A percentile compares a stretch with the other conserved stretches of the same genome.
Conservation (phyloP, 2,797 vertebrate genomes). For the Leptodactylus fallax region DNA sequence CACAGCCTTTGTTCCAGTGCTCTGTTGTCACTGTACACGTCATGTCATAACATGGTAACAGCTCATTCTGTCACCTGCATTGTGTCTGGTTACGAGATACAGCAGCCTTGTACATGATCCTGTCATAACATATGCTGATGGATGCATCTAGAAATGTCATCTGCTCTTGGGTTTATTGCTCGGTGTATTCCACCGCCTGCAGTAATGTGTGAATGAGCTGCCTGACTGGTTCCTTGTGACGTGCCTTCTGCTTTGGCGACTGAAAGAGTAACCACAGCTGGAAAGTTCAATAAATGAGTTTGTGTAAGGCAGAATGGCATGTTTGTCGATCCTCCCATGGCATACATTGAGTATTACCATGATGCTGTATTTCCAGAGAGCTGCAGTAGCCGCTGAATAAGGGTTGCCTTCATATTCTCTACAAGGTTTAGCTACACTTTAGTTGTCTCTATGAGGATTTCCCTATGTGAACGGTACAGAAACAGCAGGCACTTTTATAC, state of each 20-base stretch:
- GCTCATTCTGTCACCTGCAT: neutral
- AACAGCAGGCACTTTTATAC: neutral
- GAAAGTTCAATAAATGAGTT: conserved; percentile 37
- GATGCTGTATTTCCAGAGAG: conserved; percentile 14
- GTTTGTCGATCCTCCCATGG: conserved; percentile 20
- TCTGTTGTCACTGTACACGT: neutral
- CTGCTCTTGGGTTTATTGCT: neutral
- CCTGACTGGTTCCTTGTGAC: conserved; percentile 20
- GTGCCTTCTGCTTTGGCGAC: neutral
- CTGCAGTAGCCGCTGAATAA: neutral
- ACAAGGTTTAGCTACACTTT: too few species aligned
- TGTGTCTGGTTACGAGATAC: conserved; percentile 41
- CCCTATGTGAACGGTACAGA: neutral
- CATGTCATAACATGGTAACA: conserved; percentile 37
- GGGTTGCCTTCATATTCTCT: neutral
- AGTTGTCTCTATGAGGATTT: neutral
- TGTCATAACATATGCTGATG: neutral
- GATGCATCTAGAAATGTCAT: conserved; percentile 1
- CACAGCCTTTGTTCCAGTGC: neutral
- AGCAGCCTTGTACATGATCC: neutral
- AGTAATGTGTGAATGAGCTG: conserved; percentile 29
- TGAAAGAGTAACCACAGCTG: neutral
- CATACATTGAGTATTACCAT: conserved; percentile 7
- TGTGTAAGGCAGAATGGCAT: conserved; percentile 36
- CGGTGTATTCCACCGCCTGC: conserved; percentile 12